Conservation (phyloP, 1,140 invertebrate species). For the Hesperophylax magnus region DNA sequence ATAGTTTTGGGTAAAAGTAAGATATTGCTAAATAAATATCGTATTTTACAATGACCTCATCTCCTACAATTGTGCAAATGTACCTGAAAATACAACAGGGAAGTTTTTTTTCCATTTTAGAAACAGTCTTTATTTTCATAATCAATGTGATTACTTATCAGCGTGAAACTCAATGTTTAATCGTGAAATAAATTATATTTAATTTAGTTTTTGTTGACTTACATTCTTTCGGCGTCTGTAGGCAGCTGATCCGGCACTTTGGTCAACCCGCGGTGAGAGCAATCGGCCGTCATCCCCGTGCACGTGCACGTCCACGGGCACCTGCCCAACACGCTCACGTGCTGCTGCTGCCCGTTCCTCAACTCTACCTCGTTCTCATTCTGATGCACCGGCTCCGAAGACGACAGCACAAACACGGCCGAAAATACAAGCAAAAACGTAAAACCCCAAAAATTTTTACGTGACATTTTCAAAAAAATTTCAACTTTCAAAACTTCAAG, state of each 20-base stretch:
- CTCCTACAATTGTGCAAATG: no score
- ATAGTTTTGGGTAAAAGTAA: no score
- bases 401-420: neutral
- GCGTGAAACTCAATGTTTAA: no score
- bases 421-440: neutral
- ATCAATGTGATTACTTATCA: no score
- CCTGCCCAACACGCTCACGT: conserved; percentile 54
- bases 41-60: no score
- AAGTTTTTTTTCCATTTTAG: no score
- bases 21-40: no score
- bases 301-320: conserved; percentile 87
- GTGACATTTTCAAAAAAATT: neutral
- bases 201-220: conserved; percentile 68
- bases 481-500: neutral
- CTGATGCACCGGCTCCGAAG: conserved; percentile 5
- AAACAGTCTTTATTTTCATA: no score
- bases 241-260: conserved; percentile 83
- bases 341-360: neutral
- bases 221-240: conserved; percentile 83
- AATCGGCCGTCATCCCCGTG: conserved; percentile 80
- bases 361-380: conserved; percentile 21
- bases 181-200: neutral
- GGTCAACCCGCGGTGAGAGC: conserved; percentile 80
- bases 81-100: no score
- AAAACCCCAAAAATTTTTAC: neutral